Evolutionary conservation across 2,113 vertebrate species (phyloP).

Genomic region (Thamnophis sirtalis): DNA sequence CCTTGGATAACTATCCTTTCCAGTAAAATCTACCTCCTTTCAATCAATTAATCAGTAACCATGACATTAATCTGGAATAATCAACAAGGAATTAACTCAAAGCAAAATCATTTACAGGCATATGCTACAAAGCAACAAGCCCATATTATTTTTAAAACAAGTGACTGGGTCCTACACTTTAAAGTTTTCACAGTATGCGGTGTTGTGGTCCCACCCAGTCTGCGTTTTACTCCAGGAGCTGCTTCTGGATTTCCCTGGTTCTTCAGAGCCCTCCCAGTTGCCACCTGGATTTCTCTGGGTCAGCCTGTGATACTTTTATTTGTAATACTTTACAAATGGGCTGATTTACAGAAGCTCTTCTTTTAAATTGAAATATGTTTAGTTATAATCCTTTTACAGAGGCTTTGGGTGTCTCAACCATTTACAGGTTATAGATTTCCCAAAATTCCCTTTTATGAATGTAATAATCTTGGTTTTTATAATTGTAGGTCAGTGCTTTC

Average conservation of each 20-base stretch:
- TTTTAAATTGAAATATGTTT: constrained; percentile 26
- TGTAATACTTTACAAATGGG: constrained; percentile 1
- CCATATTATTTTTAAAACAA: background rate
- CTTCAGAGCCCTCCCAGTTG: background rate
- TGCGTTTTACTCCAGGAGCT: background rate
- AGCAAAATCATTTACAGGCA: background rate
- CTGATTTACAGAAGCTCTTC: background rate
- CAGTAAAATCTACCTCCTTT: background rate
- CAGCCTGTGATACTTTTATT: background rate
- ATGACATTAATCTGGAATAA: constrained; percentile 17
- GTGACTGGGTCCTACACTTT: background rate
- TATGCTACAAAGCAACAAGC: background rate
- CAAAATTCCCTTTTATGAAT: constrained; percentile 12
- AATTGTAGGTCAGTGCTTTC: constrained; percentile 30
- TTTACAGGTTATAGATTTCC: constrained; percentile 37
- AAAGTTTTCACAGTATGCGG: background rate
- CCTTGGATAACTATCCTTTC: constrained; percentile 31
- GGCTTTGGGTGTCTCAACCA: background rate
- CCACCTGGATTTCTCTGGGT: background rate
- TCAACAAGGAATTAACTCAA: constrained; percentile 28
- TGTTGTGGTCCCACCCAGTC: background rate
- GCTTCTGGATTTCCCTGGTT: background rate
- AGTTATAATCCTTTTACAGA: constrained; percentile 14
- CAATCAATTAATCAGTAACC: constrained; percentile 17
- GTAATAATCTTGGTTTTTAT: constrained; percentile 6